Evolutionary conservation across 2,797 vertebrate genomes (phyloP).

Genomic region (Microctenopoma stevenorrisi): DNA sequence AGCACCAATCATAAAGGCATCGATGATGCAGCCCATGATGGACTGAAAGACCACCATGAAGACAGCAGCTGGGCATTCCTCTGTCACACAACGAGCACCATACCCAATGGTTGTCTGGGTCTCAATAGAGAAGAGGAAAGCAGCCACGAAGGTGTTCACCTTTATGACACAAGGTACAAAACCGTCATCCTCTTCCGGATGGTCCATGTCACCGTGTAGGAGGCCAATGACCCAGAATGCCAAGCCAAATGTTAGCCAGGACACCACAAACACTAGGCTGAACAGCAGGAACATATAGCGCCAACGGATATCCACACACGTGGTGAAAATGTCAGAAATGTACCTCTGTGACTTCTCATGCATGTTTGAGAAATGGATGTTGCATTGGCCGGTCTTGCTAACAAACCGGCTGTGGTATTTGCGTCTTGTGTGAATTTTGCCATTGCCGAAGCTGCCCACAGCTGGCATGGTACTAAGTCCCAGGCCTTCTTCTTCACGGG

Average conservation of each 20-base stretch:
- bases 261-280: constrained; percentile 90
- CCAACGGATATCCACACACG: constrained; percentile 96
- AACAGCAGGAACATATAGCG: constrained; percentile 96
- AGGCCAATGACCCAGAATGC: constrained; percentile 93
- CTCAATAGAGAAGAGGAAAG: constrained; percentile 96
- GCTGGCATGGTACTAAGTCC: constrained; percentile 92
- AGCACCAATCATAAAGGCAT: constrained; percentile 97
- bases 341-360: constrained; percentile 95
- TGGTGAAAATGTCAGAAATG: constrained; percentile 97
- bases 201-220: constrained; percentile 92
- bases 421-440: constrained; percentile 93
- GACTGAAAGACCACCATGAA: constrained; percentile 97
- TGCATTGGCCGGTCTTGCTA: constrained; percentile 95
- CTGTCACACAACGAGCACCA: constrained; percentile 93
- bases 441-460: constrained; percentile 92
- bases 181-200: constrained; percentile 59
- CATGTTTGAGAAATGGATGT: constrained; percentile 95
- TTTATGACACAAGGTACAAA: constrained; percentile 92
- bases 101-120: constrained; percentile 98
- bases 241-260: constrained; percentile 93
- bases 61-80: constrained; percentile 93
- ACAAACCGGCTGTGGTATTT: constrained; percentile 92
- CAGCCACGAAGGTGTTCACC: constrained; percentile 92
- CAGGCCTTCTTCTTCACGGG: constrained; percentile 92
- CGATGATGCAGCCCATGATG: constrained; percentile 95